Evolutionary conservation across 2,888 invertebrate species (phyloP), one percentile per base, ranked within the genome.

Genomic region (Anaspis maculata): DNA sequence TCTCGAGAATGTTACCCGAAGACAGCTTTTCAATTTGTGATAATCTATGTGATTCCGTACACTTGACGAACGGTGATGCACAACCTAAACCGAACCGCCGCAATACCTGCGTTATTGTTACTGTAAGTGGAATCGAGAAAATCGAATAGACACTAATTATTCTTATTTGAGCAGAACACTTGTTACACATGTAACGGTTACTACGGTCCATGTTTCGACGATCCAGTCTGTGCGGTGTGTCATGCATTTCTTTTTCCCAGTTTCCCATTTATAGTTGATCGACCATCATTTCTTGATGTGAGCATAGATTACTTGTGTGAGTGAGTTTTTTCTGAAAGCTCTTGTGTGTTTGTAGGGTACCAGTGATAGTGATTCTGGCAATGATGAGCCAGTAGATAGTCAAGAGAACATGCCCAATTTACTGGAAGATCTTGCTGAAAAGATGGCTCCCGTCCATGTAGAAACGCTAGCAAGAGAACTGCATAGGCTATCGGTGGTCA

Each of bases 191-290:
- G 94, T 58, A 83, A 86, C 66, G 94, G 94, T 9, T 94, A 85
- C 61, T 94, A 94, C 61, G 91, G 91, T 0, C 86, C 88, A 1
- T 87, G 83, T 62, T 92, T 86, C 60, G 88, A 83, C 15, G 89
- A 92, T 59, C 91, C 91, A 6, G 81, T 91, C 1, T 95, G 94
- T 64, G 78, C 83, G 10, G 89, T 90, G 1, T 95, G 94, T 54
- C 94, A 94, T 60, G 76, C 88, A 25, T 94, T 94, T 64, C 67
- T 94, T n/a, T 92, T 86, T 57, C 89, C 90, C 1, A 82, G 85
- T 56, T 62, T 64, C 31, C 65, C 67, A 32, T 61, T 67, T 10
- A 51, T 51, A 24, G 32, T 47, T 15, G 55, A 54, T 22, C 38
- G 54, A 12, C 47, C 51, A 13, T 52, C 56, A 12, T 47, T 48